phyloP scores from a whole-genome alignment of 2,797 vertebrate genomes.

The Anguilla marmorata region DNA sequence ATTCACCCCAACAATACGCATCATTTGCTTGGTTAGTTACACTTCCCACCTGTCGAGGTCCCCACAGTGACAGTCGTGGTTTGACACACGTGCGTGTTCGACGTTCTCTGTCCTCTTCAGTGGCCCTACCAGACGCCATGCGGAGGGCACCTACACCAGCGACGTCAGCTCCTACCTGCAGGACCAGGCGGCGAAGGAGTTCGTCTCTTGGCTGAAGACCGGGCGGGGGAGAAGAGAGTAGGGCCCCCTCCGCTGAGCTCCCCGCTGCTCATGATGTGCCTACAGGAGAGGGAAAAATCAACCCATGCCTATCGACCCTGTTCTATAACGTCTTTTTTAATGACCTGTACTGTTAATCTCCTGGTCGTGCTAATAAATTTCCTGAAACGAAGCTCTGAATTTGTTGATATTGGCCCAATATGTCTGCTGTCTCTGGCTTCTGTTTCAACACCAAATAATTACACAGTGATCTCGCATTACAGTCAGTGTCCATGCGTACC shows the following conservation, averaged over 20 bases:
- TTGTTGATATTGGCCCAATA: constrained; percentile 52
- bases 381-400: constrained; percentile 59
- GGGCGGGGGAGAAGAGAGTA: constrained; percentile 90
- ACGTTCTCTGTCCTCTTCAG: constrained; percentile 60
- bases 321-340: constrained; percentile 40
- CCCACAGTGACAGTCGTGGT: neutral
- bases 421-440: constrained; percentile 24
- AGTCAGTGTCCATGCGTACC: neutral
- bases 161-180: constrained; percentile 90
- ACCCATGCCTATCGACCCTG: constrained; percentile 44
- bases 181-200: constrained; percentile 90
- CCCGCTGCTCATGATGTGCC: constrained; percentile 43
- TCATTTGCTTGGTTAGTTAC: neutral
- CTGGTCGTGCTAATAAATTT: constrained; percentile 70
- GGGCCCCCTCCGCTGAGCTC: constrained; percentile 59
- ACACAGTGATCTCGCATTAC: constrained; percentile 10
- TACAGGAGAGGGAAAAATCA: constrained; percentile 51
- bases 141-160: constrained; percentile 92
- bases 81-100: neutral
- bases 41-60: neutral
- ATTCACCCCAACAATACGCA: neutral
- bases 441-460: constrained; percentile 16
- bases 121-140: constrained; percentile 79
- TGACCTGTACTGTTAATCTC: constrained; percentile 45
- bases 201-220: constrained; percentile 89